Percentiles rank a stretch among this genome's conserved stretches.
phyloP scores from a whole-genome alignment of 2,113 vertebrate species.

The Antigone vipio region DNA sequence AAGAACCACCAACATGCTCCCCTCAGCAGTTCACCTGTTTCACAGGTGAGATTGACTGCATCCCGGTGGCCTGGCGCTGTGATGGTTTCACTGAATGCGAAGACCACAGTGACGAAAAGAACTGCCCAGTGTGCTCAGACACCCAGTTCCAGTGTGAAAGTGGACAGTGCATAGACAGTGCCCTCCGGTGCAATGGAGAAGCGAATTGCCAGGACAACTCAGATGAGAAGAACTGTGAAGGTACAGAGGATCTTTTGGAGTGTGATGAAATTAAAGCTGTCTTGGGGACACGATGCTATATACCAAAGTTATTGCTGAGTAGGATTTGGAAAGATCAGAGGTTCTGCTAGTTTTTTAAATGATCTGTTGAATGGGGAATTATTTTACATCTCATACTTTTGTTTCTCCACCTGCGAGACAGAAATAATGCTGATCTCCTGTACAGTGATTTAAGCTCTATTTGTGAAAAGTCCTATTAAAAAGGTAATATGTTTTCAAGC shows the following conservation, averaged over 20 bases:
- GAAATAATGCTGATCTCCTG: not conserved
- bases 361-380: not conserved
- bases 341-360: not conserved
- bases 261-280: not conserved
- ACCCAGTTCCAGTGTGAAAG: slow-evolving; percentile 94
- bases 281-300: not conserved
- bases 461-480: not conserved
- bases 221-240: slow-evolving; percentile 92
- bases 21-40: slow-evolving; percentile 95
- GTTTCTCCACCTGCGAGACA: not conserved
- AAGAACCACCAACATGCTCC: slow-evolving; percentile 97
- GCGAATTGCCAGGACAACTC: slow-evolving; percentile 94
- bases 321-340: not conserved
- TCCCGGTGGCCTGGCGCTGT: slow-evolving; percentile 93
- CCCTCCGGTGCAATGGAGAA: slow-evolving; percentile 89
- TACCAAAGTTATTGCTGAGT: not conserved
- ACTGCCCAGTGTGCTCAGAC: slow-evolving; percentile 91
- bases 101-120: slow-evolving; percentile 92
- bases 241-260: slow-evolving; percentile 44
- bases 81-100: slow-evolving; percentile 93
- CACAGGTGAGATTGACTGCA: slow-evolving; percentile 96
- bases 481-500: not conserved
- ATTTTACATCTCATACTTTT: not conserved
- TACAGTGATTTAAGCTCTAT: not conserved
- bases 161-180: slow-evolving; percentile 87